phyloP scores from a whole-genome alignment of 2,113 vertebrate species.

The Brienomyrus longianalis region DNA sequence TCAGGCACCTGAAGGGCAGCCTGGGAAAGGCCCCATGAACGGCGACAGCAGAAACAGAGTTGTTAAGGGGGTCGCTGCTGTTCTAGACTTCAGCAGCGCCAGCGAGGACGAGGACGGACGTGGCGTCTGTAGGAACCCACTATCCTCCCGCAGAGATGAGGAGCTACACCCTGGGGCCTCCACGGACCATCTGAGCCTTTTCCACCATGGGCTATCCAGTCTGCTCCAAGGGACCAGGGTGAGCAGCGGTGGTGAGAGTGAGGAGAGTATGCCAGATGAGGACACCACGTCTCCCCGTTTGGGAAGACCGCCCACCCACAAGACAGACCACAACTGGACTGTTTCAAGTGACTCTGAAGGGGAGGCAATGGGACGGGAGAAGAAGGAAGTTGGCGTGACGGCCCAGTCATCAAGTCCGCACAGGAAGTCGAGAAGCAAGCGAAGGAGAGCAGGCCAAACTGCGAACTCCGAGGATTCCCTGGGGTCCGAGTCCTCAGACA shows the following conservation, averaged over 20 bases:
- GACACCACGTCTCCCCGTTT: background rate
- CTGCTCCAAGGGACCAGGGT: constrained; percentile 58
- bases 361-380: constrained; percentile 29
- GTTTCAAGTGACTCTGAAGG: constrained; percentile 49
- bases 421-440: constrained; percentile 22
- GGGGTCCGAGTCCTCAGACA: constrained; percentile 29
- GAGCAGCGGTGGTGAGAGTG: constrained; percentile 12
- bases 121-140: constrained; percentile 32
- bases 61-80: constrained; percentile 28
- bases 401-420: constrained; percentile 34
- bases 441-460: constrained; percentile 1
- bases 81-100: constrained; percentile 66
- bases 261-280: constrained; percentile 20
- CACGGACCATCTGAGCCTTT: constrained; percentile 59
- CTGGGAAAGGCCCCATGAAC: background rate
- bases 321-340: constrained; percentile 14
- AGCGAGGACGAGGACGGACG: constrained; percentile 70
- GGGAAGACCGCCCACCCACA: background rate
- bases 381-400: constrained; percentile 47
- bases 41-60: background rate
- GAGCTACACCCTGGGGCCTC: constrained; percentile 4
- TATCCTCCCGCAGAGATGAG: constrained; percentile 35
- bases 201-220: constrained; percentile 73
- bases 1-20: constrained; percentile 33
- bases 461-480: constrained; percentile 22